Percentiles rank a stretch among this genome's conserved stretches.
Conservation (phyloP, 2,113 vertebrate genomes). For the Proteles cristata region DNA sequence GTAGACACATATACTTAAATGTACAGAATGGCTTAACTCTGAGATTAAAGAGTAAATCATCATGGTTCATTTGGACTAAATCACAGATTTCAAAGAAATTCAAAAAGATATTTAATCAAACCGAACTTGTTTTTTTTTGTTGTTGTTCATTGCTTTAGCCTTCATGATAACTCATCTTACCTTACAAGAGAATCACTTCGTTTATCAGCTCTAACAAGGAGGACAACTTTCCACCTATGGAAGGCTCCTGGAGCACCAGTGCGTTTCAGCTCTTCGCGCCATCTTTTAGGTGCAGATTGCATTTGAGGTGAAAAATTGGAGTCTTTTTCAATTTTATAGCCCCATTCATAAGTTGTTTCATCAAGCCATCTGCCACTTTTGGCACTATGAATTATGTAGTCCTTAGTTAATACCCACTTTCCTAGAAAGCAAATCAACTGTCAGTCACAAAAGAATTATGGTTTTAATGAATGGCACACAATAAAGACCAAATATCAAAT, state of each 20-base stretch:
- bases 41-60: slow-evolving; percentile 49
- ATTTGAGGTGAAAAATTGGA: slow-evolving; percentile 88
- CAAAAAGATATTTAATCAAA: slow-evolving; percentile 38
- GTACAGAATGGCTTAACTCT: neutral
- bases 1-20: slow-evolving; percentile 25
- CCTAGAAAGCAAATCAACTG: slow-evolving; percentile 90
- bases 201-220: slow-evolving; percentile 86
- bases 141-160: slow-evolving; percentile 59
- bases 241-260: slow-evolving; percentile 91
- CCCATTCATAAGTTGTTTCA: slow-evolving; percentile 93
- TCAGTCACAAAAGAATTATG: slow-evolving; percentile 82
- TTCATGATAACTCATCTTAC: slow-evolving; percentile 82
- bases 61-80: neutral
- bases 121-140: neutral
- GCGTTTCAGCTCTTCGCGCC: slow-evolving; percentile 87
- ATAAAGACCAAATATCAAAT: slow-evolving; percentile 81
- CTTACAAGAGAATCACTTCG: slow-evolving; percentile 90
- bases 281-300: slow-evolving; percentile 91
- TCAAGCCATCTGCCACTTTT: slow-evolving; percentile 94
- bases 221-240: slow-evolving; percentile 94
- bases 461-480: slow-evolving; percentile 83
- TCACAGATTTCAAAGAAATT: slow-evolving; percentile 41
- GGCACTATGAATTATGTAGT: slow-evolving; percentile 95
- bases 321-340: slow-evolving; percentile 89
- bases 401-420: slow-evolving; percentile 96